phyloP scores from a whole-genome alignment of 2,888 invertebrate genomes.

The Tyria jacobaeae region DNA sequence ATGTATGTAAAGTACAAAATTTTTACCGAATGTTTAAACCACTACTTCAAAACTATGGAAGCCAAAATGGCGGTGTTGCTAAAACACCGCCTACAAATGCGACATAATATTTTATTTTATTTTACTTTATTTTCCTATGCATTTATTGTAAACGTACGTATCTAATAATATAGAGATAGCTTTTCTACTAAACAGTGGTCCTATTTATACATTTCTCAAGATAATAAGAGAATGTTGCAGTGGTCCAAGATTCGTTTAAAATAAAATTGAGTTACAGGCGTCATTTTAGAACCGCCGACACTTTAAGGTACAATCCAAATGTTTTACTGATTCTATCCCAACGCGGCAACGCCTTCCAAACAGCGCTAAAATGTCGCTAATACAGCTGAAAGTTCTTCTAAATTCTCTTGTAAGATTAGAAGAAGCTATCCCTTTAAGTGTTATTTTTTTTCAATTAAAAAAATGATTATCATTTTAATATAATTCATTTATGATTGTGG shows the following conservation, averaged over 20 bases:
- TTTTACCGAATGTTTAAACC: slow-evolving; percentile 54
- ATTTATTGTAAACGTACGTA: slow-evolving; percentile 61
- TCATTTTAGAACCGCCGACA: slow-evolving; percentile 33
- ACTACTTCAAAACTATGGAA: slow-evolving; percentile 82
- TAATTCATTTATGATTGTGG: slow-evolving; percentile 77
- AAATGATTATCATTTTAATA: slow-evolving; percentile 64
- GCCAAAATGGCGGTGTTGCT: slow-evolving; percentile 77
- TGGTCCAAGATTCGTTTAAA: slow-evolving; percentile 74
- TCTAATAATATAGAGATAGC: slow-evolving; percentile 79
- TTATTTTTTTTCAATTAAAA: slow-evolving; percentile 48
- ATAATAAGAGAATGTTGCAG: slow-evolving; percentile 76
- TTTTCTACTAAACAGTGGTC: slow-evolving; percentile 76
- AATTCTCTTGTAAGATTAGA: slow-evolving; percentile 57
- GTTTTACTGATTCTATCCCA: slow-evolving; percentile 4
- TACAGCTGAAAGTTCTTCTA: slow-evolving; percentile 38
- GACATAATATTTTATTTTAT: slow-evolving; percentile 49
- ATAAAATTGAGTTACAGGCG: slow-evolving; percentile 29
- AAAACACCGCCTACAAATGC: slow-evolving; percentile 68
- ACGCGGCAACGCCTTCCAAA: not conserved
- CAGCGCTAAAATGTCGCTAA: slow-evolving; percentile 9
- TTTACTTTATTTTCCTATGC: slow-evolving; percentile 53
- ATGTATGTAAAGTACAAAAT: slow-evolving; percentile 77
- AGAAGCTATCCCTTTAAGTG: slow-evolving; percentile 72
- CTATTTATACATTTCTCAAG: slow-evolving; percentile 58
- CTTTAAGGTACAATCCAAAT: not conserved